A percentile compares a stretch with the other conserved stretches of the same genome.
phyloP scores from a whole-genome alignment of 2,797 vertebrate species.

The Malurus leucopterus region DNA sequence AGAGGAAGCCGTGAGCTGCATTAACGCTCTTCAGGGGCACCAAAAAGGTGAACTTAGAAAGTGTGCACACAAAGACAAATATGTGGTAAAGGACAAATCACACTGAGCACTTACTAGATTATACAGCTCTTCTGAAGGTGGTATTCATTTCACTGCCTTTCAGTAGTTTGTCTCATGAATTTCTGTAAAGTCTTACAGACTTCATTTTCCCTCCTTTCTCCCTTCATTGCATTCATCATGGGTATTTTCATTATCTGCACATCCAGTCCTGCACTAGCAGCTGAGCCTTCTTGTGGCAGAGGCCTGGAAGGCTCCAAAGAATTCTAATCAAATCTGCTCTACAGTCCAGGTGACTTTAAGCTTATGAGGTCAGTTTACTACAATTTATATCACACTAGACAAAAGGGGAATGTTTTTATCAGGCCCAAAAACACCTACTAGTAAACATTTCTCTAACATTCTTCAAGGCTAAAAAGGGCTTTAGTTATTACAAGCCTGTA shows the following conservation, averaged over 20 bases:
- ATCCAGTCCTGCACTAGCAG: background rate
- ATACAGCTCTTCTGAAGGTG: background rate
- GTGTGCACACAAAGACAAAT: background rate
- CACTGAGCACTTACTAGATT: background rate
- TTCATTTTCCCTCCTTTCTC: background rate
- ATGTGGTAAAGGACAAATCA: background rate
- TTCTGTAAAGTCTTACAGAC: background rate
- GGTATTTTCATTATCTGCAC: conserved; percentile 20
- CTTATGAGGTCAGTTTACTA: background rate
- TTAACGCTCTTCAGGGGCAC: background rate
- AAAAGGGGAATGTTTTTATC: background rate
- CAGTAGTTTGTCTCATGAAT: background rate
- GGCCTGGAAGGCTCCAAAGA: background rate
- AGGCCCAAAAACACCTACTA: background rate
- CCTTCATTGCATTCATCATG: background rate
- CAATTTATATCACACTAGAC: background rate
- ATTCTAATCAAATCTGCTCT: background rate
- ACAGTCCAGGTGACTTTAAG: background rate
- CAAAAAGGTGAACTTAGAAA: background rate
- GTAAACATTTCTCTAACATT: background rate
- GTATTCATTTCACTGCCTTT: background rate
- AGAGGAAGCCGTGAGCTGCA: background rate
- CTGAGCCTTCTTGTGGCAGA: background rate
- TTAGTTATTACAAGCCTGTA: background rate
- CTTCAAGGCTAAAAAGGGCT: background rate